A percentile compares a stretch with the other conserved stretches of the same genome.
These are phyloP conservation scores for Toxotes lorentzi DNA, from an alignment of 2,797 vertebrate genomes.

Conservation along the genomic window DNA sequence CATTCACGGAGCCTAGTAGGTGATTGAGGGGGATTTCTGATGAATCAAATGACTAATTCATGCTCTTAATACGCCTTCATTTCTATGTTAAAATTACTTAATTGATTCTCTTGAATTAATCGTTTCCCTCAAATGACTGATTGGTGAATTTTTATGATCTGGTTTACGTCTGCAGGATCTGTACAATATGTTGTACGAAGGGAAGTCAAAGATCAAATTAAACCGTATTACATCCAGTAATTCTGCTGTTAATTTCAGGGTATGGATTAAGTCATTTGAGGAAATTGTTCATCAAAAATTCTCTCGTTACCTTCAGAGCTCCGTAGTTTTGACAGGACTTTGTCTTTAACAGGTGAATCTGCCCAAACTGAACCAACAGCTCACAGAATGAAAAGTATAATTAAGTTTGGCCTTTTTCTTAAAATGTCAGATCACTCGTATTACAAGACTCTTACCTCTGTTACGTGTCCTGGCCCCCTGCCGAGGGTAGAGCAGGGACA, in stretches of 20 bases:
- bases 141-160: neutral
- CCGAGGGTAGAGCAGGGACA: too few relatives aligned
- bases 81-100: constrained; percentile 11
- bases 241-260: neutral
- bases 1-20: constrained; percentile 7
- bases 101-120: constrained; percentile 23
- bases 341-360: neutral
- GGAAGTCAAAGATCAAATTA: neutral
- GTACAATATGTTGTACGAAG: neutral
- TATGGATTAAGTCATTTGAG: neutral
- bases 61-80: neutral
- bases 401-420: neutral
- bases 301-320: constrained; percentile 6
- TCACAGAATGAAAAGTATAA: neutral
- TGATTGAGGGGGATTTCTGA: constrained; percentile 6
- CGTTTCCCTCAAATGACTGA: constrained; percentile 1
- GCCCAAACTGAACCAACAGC: neutral
- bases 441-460: neutral
- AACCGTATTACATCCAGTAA: neutral
- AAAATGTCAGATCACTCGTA: constrained; percentile 1
- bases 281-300: constrained; percentile 17
- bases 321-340: neutral
- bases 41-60: constrained; percentile 17
- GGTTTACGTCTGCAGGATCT: constrained; percentile 12
- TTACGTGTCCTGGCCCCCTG: too few relatives aligned